A percentile compares a stretch with the other conserved stretches of the same genome.
Evolutionary conservation across 2,888 invertebrate species (phyloP).

Genomic region (Cacoxenus indagator): DNA sequence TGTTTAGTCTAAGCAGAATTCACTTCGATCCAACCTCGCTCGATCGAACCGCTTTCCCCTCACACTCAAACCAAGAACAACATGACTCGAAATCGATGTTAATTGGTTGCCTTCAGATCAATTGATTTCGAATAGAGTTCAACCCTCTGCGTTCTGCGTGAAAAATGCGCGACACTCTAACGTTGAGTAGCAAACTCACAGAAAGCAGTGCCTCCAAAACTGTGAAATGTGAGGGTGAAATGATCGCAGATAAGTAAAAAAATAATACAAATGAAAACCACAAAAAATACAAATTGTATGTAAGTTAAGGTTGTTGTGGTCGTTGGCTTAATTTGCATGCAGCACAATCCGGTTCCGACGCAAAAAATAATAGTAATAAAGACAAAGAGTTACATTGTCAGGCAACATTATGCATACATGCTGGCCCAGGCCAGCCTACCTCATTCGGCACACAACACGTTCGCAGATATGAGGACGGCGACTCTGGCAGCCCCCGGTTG

Average conservation of each 20-base stretch:
- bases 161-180: slow-evolving; percentile 43
- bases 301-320: neutral
- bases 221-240: slow-evolving; percentile 6
- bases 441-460: slow-evolving; percentile 25
- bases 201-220: slow-evolving; percentile 40
- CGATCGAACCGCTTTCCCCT: neutral
- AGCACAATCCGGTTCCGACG: neutral
- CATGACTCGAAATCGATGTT: neutral
- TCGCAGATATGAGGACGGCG: neutral
- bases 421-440: slow-evolving; percentile 26
- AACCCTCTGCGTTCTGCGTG: slow-evolving; percentile 40
- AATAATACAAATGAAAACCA: no score
- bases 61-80: neutral
- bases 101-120: slow-evolving; percentile 36
- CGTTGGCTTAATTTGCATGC: slow-evolving; percentile 47
- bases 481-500: neutral
- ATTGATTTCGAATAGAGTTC: slow-evolving; percentile 54
- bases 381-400: slow-evolving; percentile 41
- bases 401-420: slow-evolving; percentile 6
- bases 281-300: no score
- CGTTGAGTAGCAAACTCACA: slow-evolving; percentile 30
- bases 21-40: neutral
- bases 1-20: neutral
- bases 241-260: neutral
- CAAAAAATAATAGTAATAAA: slow-evolving; percentile 1